Evolutionary conservation across 2,888 invertebrate genomes (phyloP).

Genomic region (Pomacea canaliculata): DNA sequence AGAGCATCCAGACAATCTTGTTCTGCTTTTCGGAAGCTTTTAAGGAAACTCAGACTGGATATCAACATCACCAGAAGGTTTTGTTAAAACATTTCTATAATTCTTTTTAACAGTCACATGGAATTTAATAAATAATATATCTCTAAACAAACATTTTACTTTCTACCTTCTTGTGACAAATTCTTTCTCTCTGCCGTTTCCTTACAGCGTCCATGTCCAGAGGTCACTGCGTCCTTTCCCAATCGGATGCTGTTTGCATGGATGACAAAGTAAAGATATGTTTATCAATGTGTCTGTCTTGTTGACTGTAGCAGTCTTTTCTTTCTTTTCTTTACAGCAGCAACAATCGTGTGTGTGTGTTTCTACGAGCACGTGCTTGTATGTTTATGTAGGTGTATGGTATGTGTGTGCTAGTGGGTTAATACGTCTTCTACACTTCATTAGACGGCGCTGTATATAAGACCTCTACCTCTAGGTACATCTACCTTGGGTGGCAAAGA

Average conservation of each 20-base stretch:
- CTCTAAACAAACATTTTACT: too few relatives aligned
- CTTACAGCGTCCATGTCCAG: constrained; percentile 64
- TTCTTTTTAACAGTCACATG: too few relatives aligned
- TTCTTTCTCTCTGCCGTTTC: neutral
- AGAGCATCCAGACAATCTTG: constrained; percentile 22
- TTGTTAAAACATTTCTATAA: too few relatives aligned
- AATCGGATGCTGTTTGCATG: constrained; percentile 65
- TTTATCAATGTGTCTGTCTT: too few relatives aligned
- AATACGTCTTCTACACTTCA: too few relatives aligned
- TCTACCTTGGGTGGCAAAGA: constrained; percentile 62
- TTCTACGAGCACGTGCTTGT: neutral
- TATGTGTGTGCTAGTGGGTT: too few relatives aligned
- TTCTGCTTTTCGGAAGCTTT: constrained; percentile 26
- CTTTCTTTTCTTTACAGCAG: too few relatives aligned
- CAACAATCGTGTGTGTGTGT: neutral
- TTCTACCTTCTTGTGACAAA: too few relatives aligned
- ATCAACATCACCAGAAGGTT: constrained; percentile 18
- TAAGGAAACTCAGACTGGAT: neutral
- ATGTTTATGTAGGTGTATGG: too few relatives aligned
- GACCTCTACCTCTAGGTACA: constrained; percentile 40
- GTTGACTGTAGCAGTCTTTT: too few relatives aligned
- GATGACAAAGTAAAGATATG: constrained; percentile 59
- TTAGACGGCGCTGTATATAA: too few relatives aligned
- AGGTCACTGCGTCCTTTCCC: constrained; percentile 64
- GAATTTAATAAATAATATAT: too few relatives aligned